phyloP scores from a whole-genome alignment of 2,113 vertebrate species.

The Elgaria multicarinata region DNA sequence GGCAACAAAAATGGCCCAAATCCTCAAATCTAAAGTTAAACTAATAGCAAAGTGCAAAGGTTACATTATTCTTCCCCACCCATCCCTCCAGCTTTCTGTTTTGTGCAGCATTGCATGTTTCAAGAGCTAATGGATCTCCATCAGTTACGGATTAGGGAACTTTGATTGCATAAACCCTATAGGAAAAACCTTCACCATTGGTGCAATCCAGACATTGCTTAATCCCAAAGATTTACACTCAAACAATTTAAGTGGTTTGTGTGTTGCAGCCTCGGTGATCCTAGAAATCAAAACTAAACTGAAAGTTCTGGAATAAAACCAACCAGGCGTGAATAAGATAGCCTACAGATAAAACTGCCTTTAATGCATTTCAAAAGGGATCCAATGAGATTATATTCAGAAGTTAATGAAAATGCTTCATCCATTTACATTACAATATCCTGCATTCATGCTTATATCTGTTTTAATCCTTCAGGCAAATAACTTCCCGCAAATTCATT shows the following conservation, averaged over 20 bases:
- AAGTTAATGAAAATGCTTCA: slow-evolving; percentile 26
- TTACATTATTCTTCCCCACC: too few species aligned
- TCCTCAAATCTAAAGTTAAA: not conserved
- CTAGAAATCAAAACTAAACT: slow-evolving; percentile 5
- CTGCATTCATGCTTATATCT: slow-evolving; percentile 3
- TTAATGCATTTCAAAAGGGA: slow-evolving; percentile 12
- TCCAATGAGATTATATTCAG: slow-evolving; percentile 8
- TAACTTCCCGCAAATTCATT: not conserved
- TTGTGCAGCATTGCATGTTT: not conserved
- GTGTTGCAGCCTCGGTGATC: not conserved
- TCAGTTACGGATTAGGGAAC: not conserved
- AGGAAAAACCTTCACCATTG: not conserved
- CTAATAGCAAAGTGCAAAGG: not conserved
- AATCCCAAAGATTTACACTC: slow-evolving; percentile 6
- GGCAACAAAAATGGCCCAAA: not conserved
- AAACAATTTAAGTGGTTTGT: slow-evolving; percentile 6
- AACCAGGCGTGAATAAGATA: slow-evolving; percentile 15
- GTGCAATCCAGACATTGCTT: not conserved
- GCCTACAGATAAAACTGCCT: not conserved
- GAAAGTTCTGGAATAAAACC: not conserved
- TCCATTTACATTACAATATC: not conserved
- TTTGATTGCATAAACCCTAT: not conserved
- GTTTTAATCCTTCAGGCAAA: slow-evolving; percentile 17
- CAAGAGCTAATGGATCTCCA: not conserved
- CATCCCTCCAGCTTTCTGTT: not conserved